Conservation (phyloP, 2,888 invertebrate species). For the Galerucella pusilla region DNA sequence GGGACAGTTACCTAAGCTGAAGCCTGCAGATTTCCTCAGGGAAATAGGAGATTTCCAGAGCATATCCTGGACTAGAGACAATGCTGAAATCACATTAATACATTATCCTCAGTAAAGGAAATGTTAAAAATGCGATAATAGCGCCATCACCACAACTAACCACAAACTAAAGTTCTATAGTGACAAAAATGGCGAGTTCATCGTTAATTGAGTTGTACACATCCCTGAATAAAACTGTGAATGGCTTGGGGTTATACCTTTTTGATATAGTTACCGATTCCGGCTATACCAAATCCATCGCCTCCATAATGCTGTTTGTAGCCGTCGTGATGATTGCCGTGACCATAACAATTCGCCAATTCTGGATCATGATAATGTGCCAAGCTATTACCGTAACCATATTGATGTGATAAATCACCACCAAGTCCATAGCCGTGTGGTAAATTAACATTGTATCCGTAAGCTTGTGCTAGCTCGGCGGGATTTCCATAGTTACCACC, state of each 20-base stretch:
- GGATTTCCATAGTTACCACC: not conserved
- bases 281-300: conserved; percentile 40
- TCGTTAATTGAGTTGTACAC: too few relatives aligned
- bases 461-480: not conserved
- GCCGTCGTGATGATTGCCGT: conserved; percentile 22
- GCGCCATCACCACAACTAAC: too few relatives aligned
- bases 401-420: conserved; percentile 17
- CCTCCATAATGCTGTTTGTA: conserved; percentile 38
- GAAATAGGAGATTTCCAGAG: too few relatives aligned
- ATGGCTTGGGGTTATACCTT: conserved; percentile 20
- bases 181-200: too few relatives aligned
- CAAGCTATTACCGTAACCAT: conserved; percentile 19
- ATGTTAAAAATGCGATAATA: too few relatives aligned
- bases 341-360: not conserved
- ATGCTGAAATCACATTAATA: too few relatives aligned
- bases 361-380: conserved; percentile 15
- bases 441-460: not conserved
- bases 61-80: too few relatives aligned
- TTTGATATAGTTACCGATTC: conserved; percentile 38
- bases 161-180: too few relatives aligned
- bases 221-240: not conserved
- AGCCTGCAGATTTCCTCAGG: too few relatives aligned
- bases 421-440: conserved; percentile 19
- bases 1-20: too few relatives aligned
- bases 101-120: too few relatives aligned